Evolutionary conservation across 2,888 invertebrate species (phyloP), one percentile per base, ranked within the genome.

Genomic region (Epinotia demarniana): DNA sequence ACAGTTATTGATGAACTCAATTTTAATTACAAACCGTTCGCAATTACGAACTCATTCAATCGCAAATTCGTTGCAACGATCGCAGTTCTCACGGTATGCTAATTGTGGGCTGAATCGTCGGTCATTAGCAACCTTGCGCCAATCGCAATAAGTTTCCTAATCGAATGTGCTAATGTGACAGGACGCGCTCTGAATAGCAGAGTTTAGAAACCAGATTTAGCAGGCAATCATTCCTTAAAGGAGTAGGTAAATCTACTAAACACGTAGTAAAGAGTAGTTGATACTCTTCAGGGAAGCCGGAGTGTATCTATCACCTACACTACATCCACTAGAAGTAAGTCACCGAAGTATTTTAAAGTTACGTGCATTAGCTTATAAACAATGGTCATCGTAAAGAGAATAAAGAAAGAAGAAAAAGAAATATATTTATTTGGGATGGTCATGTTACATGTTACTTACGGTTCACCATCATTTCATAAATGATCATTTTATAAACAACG

Each of bases 131-230:
- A 16, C 61, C 46, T 61, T 62, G 43, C 55, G 71, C 16, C 33
- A 57, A 62, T 62, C 66, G 61, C 27, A 43, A 46, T 27, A 75
- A 18, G 72, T 62, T 71, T 66, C 55, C 55, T 67, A 72, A 75
- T 75, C 55, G 33, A 66, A 61, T 61, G 58, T 60, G 70, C 60
- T 53, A 70, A 70, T 64, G 60, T 33, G 75, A 66, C 53, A 60
- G 53, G 64, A 70, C 60, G 53, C 70, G 75, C 58, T 70, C 74
- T 74, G 75, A 71, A 75, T 75, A 68, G n/a, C 55, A 68, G n/a
- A 23, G 53, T 57, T 72, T 23, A 57, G 63, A 57, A 63, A 64
- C 27, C 57, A 57, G 27, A 64, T 39, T 64, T 1, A 43, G 58
- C 27, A 58, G 46, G 43, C 58, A 58, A 43, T 69, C 23, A 69